phyloP scores from a whole-genome alignment of 2,888 invertebrate species.

The Notocelia uddmanniana region DNA sequence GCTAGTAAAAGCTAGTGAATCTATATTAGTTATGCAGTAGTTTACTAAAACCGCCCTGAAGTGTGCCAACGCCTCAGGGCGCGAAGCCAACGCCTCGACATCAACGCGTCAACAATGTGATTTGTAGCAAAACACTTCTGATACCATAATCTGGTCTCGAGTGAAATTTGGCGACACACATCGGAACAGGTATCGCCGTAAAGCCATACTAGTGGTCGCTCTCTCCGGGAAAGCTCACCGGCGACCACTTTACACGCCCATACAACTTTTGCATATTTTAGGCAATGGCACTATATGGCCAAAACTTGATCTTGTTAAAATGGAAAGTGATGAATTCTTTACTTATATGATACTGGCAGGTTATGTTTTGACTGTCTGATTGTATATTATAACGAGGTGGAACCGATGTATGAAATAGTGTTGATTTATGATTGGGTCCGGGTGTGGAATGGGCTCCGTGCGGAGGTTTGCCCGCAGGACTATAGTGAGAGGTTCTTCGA shows the following conservation, averaged over 20 bases:
- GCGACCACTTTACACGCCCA: constrained; percentile 8
- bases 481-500: too few relatives aligned
- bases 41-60: background rate
- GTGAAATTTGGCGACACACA: constrained; percentile 38
- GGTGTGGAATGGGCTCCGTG: too few relatives aligned
- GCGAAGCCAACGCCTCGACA: background rate
- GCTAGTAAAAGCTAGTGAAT: background rate
- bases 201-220: constrained; percentile 7
- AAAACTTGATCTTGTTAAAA: constrained; percentile 14
- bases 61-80: background rate
- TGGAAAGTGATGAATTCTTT: constrained; percentile 25
- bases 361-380: background rate
- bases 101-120: constrained; percentile 13
- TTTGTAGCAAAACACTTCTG: constrained; percentile 21
- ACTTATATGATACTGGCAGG: background rate
- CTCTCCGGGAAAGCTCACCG: constrained; percentile 21
- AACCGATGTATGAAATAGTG: background rate
- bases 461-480: too few relatives aligned
- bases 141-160: constrained; percentile 21
- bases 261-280: constrained; percentile 19
- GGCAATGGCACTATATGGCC: constrained; percentile 12
- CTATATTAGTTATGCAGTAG: too few relatives aligned
- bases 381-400: background rate
- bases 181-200: constrained; percentile 25
- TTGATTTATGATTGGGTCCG: too few relatives aligned